Percentiles rank a stretch among this genome's conserved stretches.
Conservation (phyloP, 2,888 invertebrate genomes). For the Caenorhabditis virilis region DNA sequence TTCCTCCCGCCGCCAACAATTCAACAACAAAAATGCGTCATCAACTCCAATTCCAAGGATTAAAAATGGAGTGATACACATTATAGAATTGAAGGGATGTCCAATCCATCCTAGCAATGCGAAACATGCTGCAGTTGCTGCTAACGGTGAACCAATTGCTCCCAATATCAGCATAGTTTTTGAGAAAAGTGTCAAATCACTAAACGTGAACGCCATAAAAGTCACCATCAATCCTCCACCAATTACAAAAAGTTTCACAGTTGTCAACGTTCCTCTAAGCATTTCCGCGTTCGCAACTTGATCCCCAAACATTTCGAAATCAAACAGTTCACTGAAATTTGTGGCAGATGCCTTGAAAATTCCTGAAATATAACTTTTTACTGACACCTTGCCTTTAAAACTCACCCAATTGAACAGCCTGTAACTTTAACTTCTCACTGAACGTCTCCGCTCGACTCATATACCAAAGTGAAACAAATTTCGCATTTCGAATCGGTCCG, state of each 20-base stretch:
- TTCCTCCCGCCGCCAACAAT: constrained; percentile 46
- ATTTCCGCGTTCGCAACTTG: constrained; percentile 65
- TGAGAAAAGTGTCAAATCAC: constrained; percentile 45
- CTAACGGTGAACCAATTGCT: constrained; percentile 46
- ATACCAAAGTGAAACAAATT: constrained; percentile 61
- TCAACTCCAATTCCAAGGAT: constrained; percentile 58
- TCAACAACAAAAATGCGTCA: constrained; percentile 54
- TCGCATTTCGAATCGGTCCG: constrained; percentile 48
- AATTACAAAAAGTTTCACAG: constrained; percentile 56
- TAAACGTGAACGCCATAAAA: constrained; percentile 59
- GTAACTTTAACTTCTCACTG: constrained; percentile 42
- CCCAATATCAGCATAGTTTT: constrained; percentile 41
- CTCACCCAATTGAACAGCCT: constrained; percentile 49
- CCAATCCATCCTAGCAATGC: constrained; percentile 52
- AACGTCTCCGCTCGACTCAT: constrained; percentile 49
- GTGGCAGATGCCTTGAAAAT: constrained; percentile 45
- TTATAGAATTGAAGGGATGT: constrained; percentile 51
- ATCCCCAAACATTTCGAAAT: constrained; percentile 61
- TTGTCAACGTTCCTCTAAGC: constrained; percentile 56
- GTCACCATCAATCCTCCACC: constrained; percentile 52
- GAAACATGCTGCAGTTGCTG: constrained; percentile 44
- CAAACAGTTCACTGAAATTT: constrained; percentile 46
- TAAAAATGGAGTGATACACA: constrained; percentile 57
- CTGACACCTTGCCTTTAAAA: no score
- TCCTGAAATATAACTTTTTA: constrained; percentile 4